Percentiles rank a stretch among this genome's conserved stretches.
phyloP scores from a whole-genome alignment of 2,888 invertebrate species.

The Schrankia costaestrigalis region DNA sequence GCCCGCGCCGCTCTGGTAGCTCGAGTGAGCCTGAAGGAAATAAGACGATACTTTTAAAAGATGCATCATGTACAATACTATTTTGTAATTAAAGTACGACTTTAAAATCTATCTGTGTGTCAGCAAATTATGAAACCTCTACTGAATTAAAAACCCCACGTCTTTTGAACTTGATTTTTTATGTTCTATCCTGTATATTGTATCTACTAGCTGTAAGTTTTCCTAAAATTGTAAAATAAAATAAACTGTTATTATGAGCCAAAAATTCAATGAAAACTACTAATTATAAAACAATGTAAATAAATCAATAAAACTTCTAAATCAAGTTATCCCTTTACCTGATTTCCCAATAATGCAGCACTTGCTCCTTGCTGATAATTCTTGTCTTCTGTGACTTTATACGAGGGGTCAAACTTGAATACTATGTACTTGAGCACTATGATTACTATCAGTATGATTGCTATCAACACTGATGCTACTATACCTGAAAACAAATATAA shows the following conservation, averaged over 20 bases:
- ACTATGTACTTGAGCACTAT: constrained; percentile 93
- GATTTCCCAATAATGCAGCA: constrained; percentile 86
- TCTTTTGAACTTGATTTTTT: no score
- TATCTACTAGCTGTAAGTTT: no score
- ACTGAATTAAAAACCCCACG: no score
- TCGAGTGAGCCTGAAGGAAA: constrained; percentile 64
- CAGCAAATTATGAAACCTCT: no score
- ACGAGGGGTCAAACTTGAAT: constrained; percentile 92
- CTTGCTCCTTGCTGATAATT: constrained; percentile 89
- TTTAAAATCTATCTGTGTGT: no score
- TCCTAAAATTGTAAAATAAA: no score
- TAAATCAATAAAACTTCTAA: neutral
- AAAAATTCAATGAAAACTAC: no score
- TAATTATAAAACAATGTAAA: neutral
- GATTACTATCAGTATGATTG: constrained; percentile 93
- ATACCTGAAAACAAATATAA: constrained; percentile 74
- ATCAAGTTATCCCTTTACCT: constrained; percentile 47
- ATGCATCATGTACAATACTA: no score
- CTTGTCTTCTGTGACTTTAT: constrained; percentile 94
- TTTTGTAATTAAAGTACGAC: no score
- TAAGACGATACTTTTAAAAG: no score
- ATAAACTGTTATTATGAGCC: no score
- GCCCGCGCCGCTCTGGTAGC: constrained; percentile 69
- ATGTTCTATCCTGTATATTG: no score
- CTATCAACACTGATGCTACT: constrained; percentile 94